Evolutionary conservation across 2,888 invertebrate species (phyloP).

Genomic region (Drosophila acutilabella): DNA sequence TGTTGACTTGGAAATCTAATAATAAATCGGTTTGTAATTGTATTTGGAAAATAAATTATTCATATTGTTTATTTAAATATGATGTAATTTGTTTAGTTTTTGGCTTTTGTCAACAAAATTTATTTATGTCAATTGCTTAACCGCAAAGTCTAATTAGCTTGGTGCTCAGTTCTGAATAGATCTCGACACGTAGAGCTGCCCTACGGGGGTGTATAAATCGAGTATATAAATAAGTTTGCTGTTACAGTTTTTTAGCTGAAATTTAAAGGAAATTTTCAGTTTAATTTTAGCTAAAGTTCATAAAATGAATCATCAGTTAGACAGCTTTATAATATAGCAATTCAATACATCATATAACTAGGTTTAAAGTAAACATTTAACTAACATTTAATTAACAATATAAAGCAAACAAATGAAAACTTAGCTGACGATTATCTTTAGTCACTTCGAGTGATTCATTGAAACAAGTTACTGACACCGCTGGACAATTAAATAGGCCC

Average conservation of each 20-base stretch:
- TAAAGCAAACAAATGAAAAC: conserved; percentile 3
- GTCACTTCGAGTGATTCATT: conserved; percentile 14
- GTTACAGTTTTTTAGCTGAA: neutral
- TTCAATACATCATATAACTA: neutral
- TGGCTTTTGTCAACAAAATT: conserved; percentile 30
- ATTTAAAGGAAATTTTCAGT: no score
- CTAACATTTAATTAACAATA: neutral
- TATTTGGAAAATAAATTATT: conserved; percentile 43
- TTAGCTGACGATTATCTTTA: conserved; percentile 1
- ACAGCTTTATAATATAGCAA: no score
- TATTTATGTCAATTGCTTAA: conserved; percentile 52
- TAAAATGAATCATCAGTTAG: no score
- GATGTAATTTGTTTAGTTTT: conserved; percentile 61
- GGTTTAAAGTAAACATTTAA: neutral
- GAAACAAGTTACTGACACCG: conserved; percentile 28
- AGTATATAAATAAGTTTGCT: neutral
- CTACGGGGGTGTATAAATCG: neutral
- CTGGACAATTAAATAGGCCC: conserved; percentile 18
- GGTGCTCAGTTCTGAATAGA: conserved; percentile 23
- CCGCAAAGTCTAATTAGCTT: conserved; percentile 47
- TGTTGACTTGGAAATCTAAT: conserved; percentile 15
- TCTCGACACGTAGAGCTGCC: conserved; percentile 1
- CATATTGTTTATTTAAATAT: conserved; percentile 36
- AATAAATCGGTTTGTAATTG: conserved; percentile 52
- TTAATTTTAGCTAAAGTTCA: no score